phyloP scores from a whole-genome alignment of 2,888 invertebrate species.

The Lithophane socia region DNA sequence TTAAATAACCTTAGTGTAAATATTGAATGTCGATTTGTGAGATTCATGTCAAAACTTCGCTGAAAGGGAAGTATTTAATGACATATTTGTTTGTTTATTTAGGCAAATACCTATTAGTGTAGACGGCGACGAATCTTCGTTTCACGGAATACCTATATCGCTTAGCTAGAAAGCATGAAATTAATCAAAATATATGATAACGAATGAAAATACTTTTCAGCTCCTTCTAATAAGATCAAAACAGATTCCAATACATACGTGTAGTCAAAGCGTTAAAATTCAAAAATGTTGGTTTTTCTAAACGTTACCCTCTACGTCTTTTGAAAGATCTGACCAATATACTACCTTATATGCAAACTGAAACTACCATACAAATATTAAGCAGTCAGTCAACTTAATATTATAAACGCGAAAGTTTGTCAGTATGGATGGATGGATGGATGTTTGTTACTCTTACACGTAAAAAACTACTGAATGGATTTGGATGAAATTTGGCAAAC shows the following conservation, averaged over 20 bases:
- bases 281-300: not conserved
- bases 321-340: not conserved
- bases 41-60: constrained; percentile 36
- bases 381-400: too few species aligned
- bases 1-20: constrained; percentile 58
- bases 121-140: not conserved
- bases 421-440: too few species aligned
- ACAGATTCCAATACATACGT: not conserved
- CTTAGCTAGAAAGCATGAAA: not conserved
- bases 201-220: not conserved
- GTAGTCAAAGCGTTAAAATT: not conserved
- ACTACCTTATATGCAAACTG: not conserved
- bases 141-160: rapidly evolving
- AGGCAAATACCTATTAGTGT: constrained; percentile 11
- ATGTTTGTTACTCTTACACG: too few species aligned
- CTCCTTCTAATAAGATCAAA: not conserved
- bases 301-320: too few species aligned
- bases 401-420: too few species aligned
- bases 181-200: not conserved
- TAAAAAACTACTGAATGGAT: too few species aligned
- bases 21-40: constrained; percentile 56
- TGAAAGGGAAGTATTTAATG: constrained; percentile 37
- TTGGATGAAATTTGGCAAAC: too few species aligned
- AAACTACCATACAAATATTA: not conserved
- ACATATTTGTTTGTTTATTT: constrained; percentile 41